Evolutionary conservation across 1,140 invertebrate species (phyloP), one percentile per base, ranked within the genome.

Genomic region (Drosophila pachea): DNA sequence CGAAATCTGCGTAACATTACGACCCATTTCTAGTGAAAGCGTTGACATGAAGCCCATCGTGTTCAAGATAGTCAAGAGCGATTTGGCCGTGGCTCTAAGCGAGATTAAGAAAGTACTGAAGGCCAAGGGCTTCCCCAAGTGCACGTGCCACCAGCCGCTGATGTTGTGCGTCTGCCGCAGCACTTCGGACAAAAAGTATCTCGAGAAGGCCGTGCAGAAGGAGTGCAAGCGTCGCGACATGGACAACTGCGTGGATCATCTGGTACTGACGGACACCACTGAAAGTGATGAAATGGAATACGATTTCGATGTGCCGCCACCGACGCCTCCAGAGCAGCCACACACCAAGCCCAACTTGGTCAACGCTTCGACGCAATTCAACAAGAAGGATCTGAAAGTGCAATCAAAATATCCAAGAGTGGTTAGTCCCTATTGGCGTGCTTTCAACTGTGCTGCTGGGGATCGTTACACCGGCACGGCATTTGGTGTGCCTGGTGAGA

Each of bases 261-360:
- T 89, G 5, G 58, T 84, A 4, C 68, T 89, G 4, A 87, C 86
- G 0, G 88, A 89, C 16, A 87, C 87, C 1, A 88, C 72, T n/a
- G 76, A 87, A 0, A 83, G 76, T 33, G 22, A 22, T 22, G 88
- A 89, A 5, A 36, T 77, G 47, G 87, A 89, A 38, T 88, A 79
- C 9, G 68, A 89, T 22, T 55, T 89, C 1, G 62, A 81, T 50
- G 73, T 89, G 0, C 71, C 72, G 5, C 86, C 86, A 0, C 82
- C 86, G 2, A 66, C 76, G 0, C 79, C n/a, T 5, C 7, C 12
- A 38, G 11, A 29, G 2, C 33, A 40, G 7, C 64, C 8, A 11
- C 55, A 9, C 33, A 7, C 31, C 0, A 73, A 66, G 7, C 42
- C 32, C 0, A 48, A 58, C 47, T 14, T 36, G 0, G 1, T 58